These are phyloP conservation scores for Eolophus roseicapilla DNA, from an alignment of 2,113 vertebrate genomes.

Conservation along the genomic window DNA sequence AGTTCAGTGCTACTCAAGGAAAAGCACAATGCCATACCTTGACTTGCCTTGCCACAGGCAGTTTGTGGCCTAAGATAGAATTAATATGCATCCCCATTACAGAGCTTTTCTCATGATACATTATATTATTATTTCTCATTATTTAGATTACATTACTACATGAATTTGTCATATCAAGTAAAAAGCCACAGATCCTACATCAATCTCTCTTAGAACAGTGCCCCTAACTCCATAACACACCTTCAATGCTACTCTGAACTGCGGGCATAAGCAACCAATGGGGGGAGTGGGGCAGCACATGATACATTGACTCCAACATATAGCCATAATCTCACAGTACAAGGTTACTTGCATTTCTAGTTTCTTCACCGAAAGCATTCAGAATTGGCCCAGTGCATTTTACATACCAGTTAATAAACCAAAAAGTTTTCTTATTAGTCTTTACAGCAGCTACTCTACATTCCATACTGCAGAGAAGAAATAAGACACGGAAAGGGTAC, in stretches of 20 bases:
- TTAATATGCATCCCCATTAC: rapidly evolving
- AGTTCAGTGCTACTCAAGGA: background rate
- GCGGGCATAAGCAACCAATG: background rate
- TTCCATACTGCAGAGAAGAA: background rate
- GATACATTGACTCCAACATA: rapidly evolving
- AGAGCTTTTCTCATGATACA: background rate
- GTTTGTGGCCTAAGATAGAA: background rate
- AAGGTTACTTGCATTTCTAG: background rate
- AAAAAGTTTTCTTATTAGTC: background rate
- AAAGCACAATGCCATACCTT: background rate
- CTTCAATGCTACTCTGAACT: background rate
- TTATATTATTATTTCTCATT: background rate
- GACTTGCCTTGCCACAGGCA: rapidly evolving
- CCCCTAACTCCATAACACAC: rapidly evolving
- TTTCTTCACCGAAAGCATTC: background rate
- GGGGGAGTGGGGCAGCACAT: background rate
- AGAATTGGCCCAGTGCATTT: background rate
- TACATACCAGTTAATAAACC: background rate
- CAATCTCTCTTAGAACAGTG: background rate
- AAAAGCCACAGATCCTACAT: background rate
- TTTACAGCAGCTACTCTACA: background rate
- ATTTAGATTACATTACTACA: background rate
- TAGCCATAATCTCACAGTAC: background rate
- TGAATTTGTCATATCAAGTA: background rate
- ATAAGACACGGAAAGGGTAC: background rate